Percentiles rank a stretch among this genome's conserved stretches.
Conservation (phyloP, 2,888 invertebrate species). For the Drosophila longiperda region DNA sequence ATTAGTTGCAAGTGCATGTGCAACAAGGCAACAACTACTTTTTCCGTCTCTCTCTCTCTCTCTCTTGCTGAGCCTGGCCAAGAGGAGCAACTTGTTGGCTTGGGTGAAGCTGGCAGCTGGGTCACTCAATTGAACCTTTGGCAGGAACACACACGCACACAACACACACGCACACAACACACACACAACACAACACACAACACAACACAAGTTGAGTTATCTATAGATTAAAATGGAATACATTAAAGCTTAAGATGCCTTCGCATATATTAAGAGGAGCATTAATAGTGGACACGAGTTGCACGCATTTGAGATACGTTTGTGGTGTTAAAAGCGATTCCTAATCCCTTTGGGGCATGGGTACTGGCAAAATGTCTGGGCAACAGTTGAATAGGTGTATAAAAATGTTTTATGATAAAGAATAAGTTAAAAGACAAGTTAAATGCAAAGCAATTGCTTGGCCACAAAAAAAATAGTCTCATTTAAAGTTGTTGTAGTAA, state of each 20-base stretch:
- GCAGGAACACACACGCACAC: slow-evolving; percentile 28
- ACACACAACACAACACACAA: neutral
- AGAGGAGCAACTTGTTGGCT: slow-evolving; percentile 44
- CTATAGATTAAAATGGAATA: slow-evolving; percentile 34
- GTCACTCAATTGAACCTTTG: slow-evolving; percentile 36
- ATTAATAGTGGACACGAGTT: neutral
- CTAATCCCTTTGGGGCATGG: neutral
- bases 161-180: slow-evolving; percentile 12
- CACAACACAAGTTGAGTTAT: slow-evolving; percentile 29
- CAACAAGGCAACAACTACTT: slow-evolving; percentile 54
- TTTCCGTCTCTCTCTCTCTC: neutral
- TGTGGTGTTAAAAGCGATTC: neutral
- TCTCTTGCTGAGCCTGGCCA: slow-evolving; percentile 28
- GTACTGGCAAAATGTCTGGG: neutral
- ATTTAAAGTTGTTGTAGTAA: neutral
- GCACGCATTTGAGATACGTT: slow-evolving; percentile 22
- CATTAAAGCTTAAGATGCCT: slow-evolving; percentile 15
- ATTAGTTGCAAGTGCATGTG: slow-evolving; percentile 32
- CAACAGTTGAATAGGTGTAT: neutral
- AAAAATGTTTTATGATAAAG: neutral
- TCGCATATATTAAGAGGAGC: neutral
- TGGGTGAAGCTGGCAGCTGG: neutral
- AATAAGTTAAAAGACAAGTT: neutral
- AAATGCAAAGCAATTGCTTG: neutral
- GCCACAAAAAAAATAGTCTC: neutral